Evolutionary conservation across 2,113 vertebrate species (phyloP).

Genomic region (Nematolebias whitei): DNA sequence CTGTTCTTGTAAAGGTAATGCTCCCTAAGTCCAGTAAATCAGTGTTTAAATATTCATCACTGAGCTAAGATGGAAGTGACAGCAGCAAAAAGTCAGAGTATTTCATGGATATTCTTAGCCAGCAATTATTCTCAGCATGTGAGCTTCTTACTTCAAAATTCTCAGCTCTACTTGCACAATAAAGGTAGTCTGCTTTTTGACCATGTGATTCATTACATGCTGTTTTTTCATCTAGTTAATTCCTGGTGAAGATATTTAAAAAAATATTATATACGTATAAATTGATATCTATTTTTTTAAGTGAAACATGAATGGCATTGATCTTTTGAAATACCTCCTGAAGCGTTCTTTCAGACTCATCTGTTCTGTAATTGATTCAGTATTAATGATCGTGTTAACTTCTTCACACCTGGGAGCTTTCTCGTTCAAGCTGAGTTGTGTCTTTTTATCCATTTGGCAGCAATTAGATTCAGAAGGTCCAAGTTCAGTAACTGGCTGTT

Average conservation of each 20-base stretch:
- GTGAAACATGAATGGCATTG: neutral
- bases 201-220: slow-evolving; percentile 14
- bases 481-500: neutral
- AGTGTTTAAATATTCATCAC: slow-evolving; percentile 30
- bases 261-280: too few relatives aligned
- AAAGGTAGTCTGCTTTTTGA: slow-evolving; percentile 34
- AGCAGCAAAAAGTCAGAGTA: slow-evolving; percentile 25
- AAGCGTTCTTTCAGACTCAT: neutral
- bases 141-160: slow-evolving; percentile 42
- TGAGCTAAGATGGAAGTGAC: slow-evolving; percentile 14
- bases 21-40: slow-evolving; percentile 21
- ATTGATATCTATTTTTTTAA: slow-evolving; percentile 18
- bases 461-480: neutral
- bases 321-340: neutral
- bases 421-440: neutral
- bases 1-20: slow-evolving; percentile 10
- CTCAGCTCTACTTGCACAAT: slow-evolving; percentile 30
- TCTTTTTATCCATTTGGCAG: neutral
- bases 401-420: neutral
- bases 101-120: slow-evolving; percentile 53
- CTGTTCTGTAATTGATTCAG: neutral
- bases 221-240: slow-evolving; percentile 23
- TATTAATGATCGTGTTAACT: neutral
- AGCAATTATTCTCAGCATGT: slow-evolving; percentile 48
- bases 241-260: slow-evolving; percentile 3